Evolutionary conservation across 1,140 invertebrate genomes (phyloP), one percentile per base, ranked within the genome.

Genomic region (Aphelinus atriplicis): DNA sequence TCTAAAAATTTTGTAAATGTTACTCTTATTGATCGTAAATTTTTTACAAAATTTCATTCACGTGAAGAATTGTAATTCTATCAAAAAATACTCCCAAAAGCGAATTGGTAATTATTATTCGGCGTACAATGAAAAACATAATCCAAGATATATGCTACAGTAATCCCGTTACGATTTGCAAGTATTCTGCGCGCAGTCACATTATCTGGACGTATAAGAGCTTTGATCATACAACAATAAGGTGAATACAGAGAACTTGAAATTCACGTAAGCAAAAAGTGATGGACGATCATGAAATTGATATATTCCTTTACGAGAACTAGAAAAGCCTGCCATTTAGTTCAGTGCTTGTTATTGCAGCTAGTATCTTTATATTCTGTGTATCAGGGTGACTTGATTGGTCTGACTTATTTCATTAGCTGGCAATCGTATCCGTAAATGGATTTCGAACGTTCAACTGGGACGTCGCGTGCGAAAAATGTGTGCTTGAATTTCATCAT

Each of bases 301-400:
- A 66, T 47, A 26, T 26, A 26, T 47, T 45, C 47, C 3, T 51
- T 26, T 68, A 43, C 46, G 48, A 63, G 67, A 53, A 26, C 26
- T 26, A 26, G 55, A 45, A 55, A 73, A 67, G 48, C 47, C 55
- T 62, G 64, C 50, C 65, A 74, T 64, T 68, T 5, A 9, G 50
- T 67, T 67, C 45, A 48, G 50, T 74, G 58, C 72, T 74, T 51
- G 50, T 62, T 74, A 68, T 61, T 66, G 9, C 63, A 50, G n/a
- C 55, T 48, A 51, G 7, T 58, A 46, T 66, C 56, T 43, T 45
- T 64, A 61, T 26, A 26, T 42, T 2, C 7, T 47, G 50, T 47
- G 57, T 57, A 64, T 48, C 3, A 5, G 1, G 50, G 42, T 7
- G 26, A 3, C 42, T 72, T 63, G 53, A 72, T 72, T 65, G 55